These are phyloP conservation scores for Drosophila pseudotakahashii DNA, from an alignment of 2,888 invertebrate species.

Conservation along the genomic window DNA sequence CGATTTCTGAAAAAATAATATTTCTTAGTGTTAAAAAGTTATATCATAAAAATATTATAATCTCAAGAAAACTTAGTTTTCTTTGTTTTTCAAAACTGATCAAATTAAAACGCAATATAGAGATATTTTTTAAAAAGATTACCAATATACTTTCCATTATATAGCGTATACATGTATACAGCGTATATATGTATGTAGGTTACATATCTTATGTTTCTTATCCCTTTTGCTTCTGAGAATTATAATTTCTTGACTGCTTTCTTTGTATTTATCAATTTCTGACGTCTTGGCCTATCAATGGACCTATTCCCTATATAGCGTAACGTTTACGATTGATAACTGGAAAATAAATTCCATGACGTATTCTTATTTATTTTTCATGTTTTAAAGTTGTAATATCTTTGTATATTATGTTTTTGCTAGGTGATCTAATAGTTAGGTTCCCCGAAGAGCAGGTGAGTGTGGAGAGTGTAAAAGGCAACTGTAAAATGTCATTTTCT, in stretches of 20 bases:
- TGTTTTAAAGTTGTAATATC: too few species aligned
- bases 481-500: constrained; percentile 66
- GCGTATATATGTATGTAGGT: too few species aligned
- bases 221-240: not conserved
- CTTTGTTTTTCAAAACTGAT: not conserved
- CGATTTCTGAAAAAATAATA: too few species aligned
- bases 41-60: too few species aligned
- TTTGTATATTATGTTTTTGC: too few species aligned
- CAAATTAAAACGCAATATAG: not conserved
- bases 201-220: constrained; percentile 5
- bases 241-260: not conserved
- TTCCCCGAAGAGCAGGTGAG: constrained; percentile 19
- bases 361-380: too few species aligned
- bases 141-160: not conserved
- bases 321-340: not conserved
- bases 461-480: constrained; percentile 36
- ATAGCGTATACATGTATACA: not conserved
- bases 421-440: too few species aligned
- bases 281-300: not conserved
- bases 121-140: not conserved
- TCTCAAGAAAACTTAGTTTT: not conserved
- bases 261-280: not conserved
- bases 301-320: not conserved
- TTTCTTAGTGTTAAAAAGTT: too few species aligned
- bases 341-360: not conserved